These are phyloP conservation scores for Petrocephalus zakoni DNA, from an alignment of 2,113 vertebrate species.

Conservation along the genomic window DNA sequence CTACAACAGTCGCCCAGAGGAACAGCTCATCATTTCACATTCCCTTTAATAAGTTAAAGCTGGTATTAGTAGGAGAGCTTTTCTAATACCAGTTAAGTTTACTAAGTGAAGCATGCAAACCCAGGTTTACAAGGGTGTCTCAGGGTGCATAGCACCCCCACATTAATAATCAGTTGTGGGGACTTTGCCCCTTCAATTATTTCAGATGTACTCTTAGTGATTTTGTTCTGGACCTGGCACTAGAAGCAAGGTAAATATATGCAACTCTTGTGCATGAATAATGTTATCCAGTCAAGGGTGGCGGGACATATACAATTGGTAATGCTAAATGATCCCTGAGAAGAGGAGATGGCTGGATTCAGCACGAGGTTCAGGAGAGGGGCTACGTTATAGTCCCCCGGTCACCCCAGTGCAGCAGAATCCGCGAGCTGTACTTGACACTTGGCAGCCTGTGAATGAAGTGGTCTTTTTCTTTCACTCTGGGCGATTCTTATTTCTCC, in stretches of 20 bases:
- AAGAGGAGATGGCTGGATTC: background rate
- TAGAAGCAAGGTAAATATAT: background rate
- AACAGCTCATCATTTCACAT: conserved; percentile 27
- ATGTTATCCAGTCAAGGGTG: background rate
- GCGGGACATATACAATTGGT: background rate
- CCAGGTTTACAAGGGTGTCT: background rate
- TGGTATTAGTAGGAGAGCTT: background rate
- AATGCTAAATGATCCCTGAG: background rate
- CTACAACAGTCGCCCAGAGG: conserved; percentile 9
- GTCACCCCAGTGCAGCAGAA: background rate
- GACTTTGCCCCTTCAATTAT: background rate
- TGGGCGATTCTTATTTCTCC: conserved; percentile 25
- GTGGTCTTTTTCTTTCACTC: conserved; percentile 22
- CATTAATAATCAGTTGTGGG: background rate
- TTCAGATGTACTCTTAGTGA: background rate
- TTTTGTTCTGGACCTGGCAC: background rate
- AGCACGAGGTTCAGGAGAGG: background rate
- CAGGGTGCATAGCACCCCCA: background rate
- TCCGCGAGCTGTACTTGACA: conserved; percentile 15
- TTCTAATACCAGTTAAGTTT: background rate
- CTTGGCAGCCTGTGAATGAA: conserved; percentile 27
- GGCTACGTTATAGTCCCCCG: background rate
- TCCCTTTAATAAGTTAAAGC: background rate
- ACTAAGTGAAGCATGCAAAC: background rate
- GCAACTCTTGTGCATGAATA: background rate